Percentiles rank a stretch among this genome's conserved stretches.
Evolutionary conservation across 1,140 invertebrate genomes (phyloP).

Genomic region (Drosophila ogumai): DNA sequence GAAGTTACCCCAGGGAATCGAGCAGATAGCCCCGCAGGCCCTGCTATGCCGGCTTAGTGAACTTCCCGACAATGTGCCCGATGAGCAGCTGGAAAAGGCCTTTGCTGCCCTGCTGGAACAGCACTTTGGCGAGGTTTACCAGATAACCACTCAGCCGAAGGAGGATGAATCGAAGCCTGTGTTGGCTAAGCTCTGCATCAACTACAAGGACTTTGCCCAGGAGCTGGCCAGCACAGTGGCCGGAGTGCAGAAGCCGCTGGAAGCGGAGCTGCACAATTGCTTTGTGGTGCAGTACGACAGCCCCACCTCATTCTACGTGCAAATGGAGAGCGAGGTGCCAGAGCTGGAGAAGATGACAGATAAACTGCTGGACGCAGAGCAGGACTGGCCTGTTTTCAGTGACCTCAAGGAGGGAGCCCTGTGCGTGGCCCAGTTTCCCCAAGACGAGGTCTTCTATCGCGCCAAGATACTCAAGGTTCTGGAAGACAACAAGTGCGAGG

Average conservation of each 20-base stretch:
- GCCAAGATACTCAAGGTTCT: conserved; percentile 85
- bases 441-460: conserved; percentile 89
- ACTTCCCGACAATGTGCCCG: conserved; percentile 50
- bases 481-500: conserved; percentile 85
- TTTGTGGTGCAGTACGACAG: conserved; percentile 87
- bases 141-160: conserved; percentile 55
- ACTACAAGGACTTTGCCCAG: conserved; percentile 73
- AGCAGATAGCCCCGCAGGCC: conserved; percentile 86
- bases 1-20: conserved; percentile 87
- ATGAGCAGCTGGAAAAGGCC: conserved; percentile 55
- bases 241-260: conserved; percentile 60
- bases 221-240: conserved; percentile 69
- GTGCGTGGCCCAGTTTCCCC: conserved; percentile 88
- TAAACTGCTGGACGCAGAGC: conserved; percentile 85
- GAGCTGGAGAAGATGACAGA: conserved; percentile 87
- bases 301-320: conserved; percentile 88
- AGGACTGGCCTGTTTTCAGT: conserved; percentile 85
- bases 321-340: conserved; percentile 86
- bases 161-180: conserved; percentile 20
- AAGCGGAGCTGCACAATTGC: conserved; percentile 78
- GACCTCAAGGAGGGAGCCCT: conserved; percentile 86
- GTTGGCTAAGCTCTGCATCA: conserved; percentile 55
- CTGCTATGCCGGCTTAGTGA: conserved; percentile 87
- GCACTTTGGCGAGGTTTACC: conserved; percentile 78
- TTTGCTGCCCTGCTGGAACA: conserved; percentile 67